Evolutionary conservation across 2,888 invertebrate species (phyloP), one percentile per base, ranked within the genome.

Genomic region (Euplagia quadripunctaria): DNA sequence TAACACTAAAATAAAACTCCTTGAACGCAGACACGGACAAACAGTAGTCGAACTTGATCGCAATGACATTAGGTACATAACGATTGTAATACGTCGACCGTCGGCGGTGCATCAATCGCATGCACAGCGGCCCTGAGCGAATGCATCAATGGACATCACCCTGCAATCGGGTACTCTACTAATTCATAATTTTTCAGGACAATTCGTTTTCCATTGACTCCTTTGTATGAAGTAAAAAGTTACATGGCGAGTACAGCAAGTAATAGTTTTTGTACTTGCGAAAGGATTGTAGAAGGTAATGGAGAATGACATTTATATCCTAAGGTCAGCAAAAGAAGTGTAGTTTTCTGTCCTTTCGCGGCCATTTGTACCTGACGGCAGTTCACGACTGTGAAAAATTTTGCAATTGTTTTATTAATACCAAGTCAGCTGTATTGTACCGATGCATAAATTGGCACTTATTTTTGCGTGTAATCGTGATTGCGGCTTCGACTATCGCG

Each of bases 61-160:
- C 90, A 93, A 90, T 93, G 94, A 93, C 94, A 94, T 94, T 94
- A 93, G 93, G 89, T 90, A 89, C 91, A 93, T 94, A 95, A 95
- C 94, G 95, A 94, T 89, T 89, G 93, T 94, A 92, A 95, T 95
- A 93, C 93, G 93, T 95, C 89, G 87, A 82, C 89, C 85, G 89
- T 91, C 90, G 89, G 87, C 84, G 85, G 84, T 80, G 85, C 94
- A 95, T 95, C 94, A 94, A 95, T 95, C 94, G 88, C 85, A 84
- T 85, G 85, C 92, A 90, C 94, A 87, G 81, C 82, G 94, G 93
- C 92, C 91, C 94, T 88, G 86, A 87, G 89, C 91, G 88, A 87
- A 94, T 95, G 92, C 90, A 93, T 94, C 94, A 94, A 90, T 89
- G 90, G 89, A 87, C 78, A 76, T 64, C 6, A 51, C 79, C 74